Evolutionary conservation across 2,113 vertebrate genomes (phyloP).

Genomic region (Spilogale gracilis): DNA sequence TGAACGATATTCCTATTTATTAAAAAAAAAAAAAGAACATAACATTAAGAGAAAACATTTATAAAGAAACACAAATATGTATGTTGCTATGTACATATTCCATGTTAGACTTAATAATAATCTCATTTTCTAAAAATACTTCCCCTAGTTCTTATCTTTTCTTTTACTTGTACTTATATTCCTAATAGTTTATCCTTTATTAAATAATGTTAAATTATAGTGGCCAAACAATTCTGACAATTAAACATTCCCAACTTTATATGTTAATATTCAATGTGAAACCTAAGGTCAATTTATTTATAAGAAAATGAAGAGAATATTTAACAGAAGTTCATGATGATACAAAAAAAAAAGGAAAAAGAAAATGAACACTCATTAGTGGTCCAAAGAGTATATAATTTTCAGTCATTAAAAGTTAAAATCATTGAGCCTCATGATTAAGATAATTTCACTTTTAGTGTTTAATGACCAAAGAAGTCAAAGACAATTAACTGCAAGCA

Average conservation of each 20-base stretch:
- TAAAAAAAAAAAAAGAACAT: slow-evolving; percentile 46
- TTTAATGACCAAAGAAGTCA: slow-evolving; percentile 41
- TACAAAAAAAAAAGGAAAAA: no score
- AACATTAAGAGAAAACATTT: slow-evolving; percentile 36
- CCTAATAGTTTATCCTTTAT: neutral
- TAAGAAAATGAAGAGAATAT: slow-evolving; percentile 13
- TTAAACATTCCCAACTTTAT: slow-evolving; percentile 32
- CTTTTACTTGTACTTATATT: slow-evolving; percentile 1
- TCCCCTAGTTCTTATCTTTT: slow-evolving; percentile 21
- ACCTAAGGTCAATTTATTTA: slow-evolving; percentile 23
- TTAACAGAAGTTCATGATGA: no score
- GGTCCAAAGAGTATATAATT: slow-evolving; percentile 28
- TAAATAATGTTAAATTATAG: slow-evolving; percentile 23
- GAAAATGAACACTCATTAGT: neutral
- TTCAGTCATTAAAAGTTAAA: slow-evolving; percentile 57
- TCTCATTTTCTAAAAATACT: slow-evolving; percentile 23
- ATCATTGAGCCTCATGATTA: slow-evolving; percentile 44
- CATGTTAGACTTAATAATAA: slow-evolving; percentile 3
- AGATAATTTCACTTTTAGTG: slow-evolving; percentile 39
- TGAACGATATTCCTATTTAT: slow-evolving; percentile 97
- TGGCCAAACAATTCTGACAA: slow-evolving; percentile 59
- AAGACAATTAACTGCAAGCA: slow-evolving; percentile 28
- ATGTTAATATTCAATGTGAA: slow-evolving; percentile 63
- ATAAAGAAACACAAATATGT: slow-evolving; percentile 17
- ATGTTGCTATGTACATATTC: neutral